Evolutionary conservation across 2,797 vertebrate genomes (phyloP).

Genomic region (Lepus oiostolus): DNA sequence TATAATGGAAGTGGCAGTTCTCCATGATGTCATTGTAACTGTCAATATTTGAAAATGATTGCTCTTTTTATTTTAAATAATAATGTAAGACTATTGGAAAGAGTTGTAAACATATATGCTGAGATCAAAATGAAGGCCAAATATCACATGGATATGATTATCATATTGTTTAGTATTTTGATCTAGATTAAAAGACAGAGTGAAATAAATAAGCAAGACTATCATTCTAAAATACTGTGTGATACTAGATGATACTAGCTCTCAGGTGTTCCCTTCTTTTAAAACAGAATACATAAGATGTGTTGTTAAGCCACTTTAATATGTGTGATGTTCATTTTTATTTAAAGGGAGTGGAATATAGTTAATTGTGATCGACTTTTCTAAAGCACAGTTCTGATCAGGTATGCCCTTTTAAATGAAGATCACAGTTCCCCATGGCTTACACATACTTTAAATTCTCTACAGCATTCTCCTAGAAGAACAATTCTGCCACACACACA

Average conservation of each 20-base stretch:
- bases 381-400: background rate
- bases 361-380: background rate
- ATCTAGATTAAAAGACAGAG: background rate
- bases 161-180: background rate
- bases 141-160: background rate
- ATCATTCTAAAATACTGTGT: background rate
- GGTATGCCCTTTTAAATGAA: background rate
- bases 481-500: too few species aligned
- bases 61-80: background rate
- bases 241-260: background rate
- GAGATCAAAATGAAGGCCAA: background rate
- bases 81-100: background rate
- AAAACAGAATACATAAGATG: background rate
- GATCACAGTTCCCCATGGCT: background rate
- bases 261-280: background rate
- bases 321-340: background rate
- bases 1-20: background rate
- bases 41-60: background rate
- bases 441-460: background rate
- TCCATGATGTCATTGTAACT: background rate
- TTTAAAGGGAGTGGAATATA: background rate
- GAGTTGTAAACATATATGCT: background rate
- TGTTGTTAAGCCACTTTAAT: background rate
- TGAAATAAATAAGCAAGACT: background rate
- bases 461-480: too few species aligned